These are phyloP conservation scores for Abscondita cerata DNA, from an alignment of 2,888 invertebrate species.

Conservation along the genomic window DNA sequence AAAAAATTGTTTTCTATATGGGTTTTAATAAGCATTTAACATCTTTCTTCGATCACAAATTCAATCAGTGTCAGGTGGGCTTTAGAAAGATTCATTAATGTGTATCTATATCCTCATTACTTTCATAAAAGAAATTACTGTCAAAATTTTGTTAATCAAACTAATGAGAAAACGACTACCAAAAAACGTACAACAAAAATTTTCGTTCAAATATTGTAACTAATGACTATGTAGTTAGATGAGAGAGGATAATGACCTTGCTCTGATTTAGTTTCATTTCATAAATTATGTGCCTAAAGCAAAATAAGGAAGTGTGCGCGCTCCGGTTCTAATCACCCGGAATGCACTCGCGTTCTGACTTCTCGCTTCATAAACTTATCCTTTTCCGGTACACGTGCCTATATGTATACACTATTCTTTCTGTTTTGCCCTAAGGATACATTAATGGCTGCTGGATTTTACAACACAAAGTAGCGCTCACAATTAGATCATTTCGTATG, in stretches of 20 bases:
- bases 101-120: too few relatives aligned
- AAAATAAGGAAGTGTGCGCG: constrained; percentile 49
- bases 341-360: constrained; percentile 40
- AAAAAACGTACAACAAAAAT: not conserved
- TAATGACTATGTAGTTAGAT: constrained; percentile 28
- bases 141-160: too few relatives aligned
- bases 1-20: too few relatives aligned
- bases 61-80: too few relatives aligned
- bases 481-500: constrained; percentile 34
- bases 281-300: constrained; percentile 45
- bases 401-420: constrained; percentile 33
- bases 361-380: constrained; percentile 40
- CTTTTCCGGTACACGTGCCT: constrained; percentile 47
- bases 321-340: constrained; percentile 51
- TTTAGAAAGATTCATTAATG: too few relatives aligned
- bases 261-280: constrained; percentile 51
- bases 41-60: too few relatives aligned
- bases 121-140: too few relatives aligned
- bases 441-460: constrained; percentile 41
- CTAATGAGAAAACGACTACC: not conserved
- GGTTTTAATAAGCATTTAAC: too few relatives aligned
- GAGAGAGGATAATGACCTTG: constrained; percentile 54
- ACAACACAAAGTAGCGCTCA: constrained; percentile 34
- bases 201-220: constrained; percentile 14
- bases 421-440: constrained; percentile 39